Base-by-base conservation (phyloP, 2,797 vertebrate genomes). In the Anolis apletophallus region DNA sequence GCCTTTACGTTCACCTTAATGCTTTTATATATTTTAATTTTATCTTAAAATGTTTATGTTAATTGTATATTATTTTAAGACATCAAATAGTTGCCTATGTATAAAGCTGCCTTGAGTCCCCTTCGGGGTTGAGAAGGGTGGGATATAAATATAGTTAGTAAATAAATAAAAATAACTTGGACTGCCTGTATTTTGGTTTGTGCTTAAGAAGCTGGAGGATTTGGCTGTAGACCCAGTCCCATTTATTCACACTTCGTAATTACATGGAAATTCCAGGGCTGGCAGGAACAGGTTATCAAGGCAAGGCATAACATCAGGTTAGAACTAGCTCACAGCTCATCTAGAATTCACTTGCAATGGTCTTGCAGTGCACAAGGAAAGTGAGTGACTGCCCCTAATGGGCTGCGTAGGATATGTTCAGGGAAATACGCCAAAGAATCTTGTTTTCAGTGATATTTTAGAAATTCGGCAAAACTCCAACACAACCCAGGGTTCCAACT, bases 271-370 rank as follows among this genome's bases (percentile, higher is more conserved):
- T 91, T 72, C 88, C 88, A 55, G 86, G 86, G 50, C 34, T 0
- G 3, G 89, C 88, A 91, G 83, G 83, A 90, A 90, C 91, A 89
- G 88, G 91, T 71, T 74, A 6, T 85, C 84, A 85, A 61, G 88
- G 0, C 0, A 91, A 85, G 87, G 90, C 85, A 90, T 79, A 87
- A 74, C 85, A 68, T 89, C 88, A 90, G 91, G 89, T 91, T 1
- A 0, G 13, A 26, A 89, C 88, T 91, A 9, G 52, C 77, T 82
- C 57, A 72, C 0, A 0, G 81, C 32, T n/a, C 19, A 88, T 87
- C 76, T 5, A 0, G 64, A 67, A 61, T 11, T 10, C 1, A 0
- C 8, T 83, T 50, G 72, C 83, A 87, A 40, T 5, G 76, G 61
- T 0, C 0, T 0, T 64, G 40, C 61, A 64, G 40, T 36, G 61